Base-by-base conservation (phyloP, 2,797 vertebrate genomes). In the Avahi laniger region DNA sequence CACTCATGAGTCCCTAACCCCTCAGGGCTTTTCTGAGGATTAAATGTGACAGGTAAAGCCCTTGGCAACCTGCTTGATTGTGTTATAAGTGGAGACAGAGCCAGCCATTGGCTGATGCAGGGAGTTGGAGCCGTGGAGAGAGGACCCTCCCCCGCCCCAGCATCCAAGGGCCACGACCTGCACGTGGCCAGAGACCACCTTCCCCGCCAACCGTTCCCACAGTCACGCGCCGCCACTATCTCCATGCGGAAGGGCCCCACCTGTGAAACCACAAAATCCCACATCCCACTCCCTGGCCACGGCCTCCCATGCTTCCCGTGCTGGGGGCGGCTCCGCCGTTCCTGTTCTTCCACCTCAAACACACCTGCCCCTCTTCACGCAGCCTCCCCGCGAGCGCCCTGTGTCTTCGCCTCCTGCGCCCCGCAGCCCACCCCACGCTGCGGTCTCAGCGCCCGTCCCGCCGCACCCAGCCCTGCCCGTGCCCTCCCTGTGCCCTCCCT, bases 201-300 rank as follows among this genome's bases (percentile, higher is more conserved):
- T 33, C 12, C 11, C 41, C 5, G 0, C 20, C 46, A 0, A 1
- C 82, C 7, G 0, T 73, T 67, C 83, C 80, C 79, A 83, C 3
- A 0, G 69, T 22, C 75, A 65, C 52, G 4, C 81, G 61, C 61
- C 1, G 15, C 46, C 52, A 35, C 59, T 43, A 11, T 26, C 46
- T 78, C 38, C 61, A 38, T 5, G 26, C 12, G 8, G 67, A 86
- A 73, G 76, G 30, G 54, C 59, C 10, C 79, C 59, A 20, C 84
- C 81, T 63, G 26, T 30, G 70, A 93, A 85, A 48, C 69, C 87
- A 22, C 65, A 20, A 43, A 92, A 57, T 12, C 69, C 75, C 84
- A 48, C 52, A 7, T 73, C 92, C 80, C 54, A 59, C 94, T 72
- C 41, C 38, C 83, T 65, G 87, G 75, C 88, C 93, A 38, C 88